Base-by-base conservation (phyloP, 2,113 vertebrate genomes). In the Polypterus senegalus region DNA sequence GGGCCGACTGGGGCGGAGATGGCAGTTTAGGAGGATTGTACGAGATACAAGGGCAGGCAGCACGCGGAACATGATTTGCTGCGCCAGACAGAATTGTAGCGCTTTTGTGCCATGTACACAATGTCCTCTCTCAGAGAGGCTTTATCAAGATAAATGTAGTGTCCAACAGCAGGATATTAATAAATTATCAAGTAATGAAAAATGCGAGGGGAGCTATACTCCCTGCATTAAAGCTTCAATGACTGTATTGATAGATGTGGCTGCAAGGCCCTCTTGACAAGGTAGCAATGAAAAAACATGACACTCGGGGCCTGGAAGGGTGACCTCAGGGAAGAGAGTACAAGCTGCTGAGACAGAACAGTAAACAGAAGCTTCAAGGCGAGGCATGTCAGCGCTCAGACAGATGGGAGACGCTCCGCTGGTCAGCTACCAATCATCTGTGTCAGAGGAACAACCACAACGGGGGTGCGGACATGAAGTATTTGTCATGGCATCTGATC, bases 101-200 rank as follows among this genome's bases (percentile, higher is more conserved):
- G 63, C 76, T 46, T 47, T 60, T 27, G 51, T 46, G 9, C 54
- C 57, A 47, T 60, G 65, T 73, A 64, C 69, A 64, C 71, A 53
- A 70, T 77, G 76, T 78, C 45, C 5, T 70, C 0, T 54, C 77
- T 74, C 70, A 81, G 78, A 77, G 77, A 1, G 0, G 71, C 81
- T 87, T 87, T 85, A 88, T 87, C 85, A 88, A 83, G 87, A 86
- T 81, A 82, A 83, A 87, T 86, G 83, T 82, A 79, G 81, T 79
- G 77, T 75, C 73, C 73, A 77, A 82, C 56, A 52, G 70, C 79
- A 84, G 81, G 85, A 86, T 88, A 90, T 90, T 89, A 89, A 89
- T 89, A 89, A 87, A 88, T 90, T 89, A 89, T 82, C 79, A 70
- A 68, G 77, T 89, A 89, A 89, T 88, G 86, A 87, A 87, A 89